Conservation (phyloP, 1,140 invertebrate species). For the Drosophila pruinosa region DNA sequence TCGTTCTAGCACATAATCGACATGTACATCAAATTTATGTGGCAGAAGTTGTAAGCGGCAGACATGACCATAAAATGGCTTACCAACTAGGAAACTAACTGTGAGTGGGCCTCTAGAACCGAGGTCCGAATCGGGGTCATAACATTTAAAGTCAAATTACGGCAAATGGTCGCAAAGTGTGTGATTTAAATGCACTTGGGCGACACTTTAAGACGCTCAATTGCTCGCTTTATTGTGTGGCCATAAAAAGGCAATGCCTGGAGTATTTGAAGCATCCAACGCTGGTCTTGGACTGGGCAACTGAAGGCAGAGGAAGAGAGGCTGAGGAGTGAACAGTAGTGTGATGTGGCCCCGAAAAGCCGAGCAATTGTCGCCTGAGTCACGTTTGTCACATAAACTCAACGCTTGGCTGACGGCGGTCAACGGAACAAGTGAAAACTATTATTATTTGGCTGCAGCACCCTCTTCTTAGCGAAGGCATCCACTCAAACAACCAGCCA, state of each 20-base stretch:
- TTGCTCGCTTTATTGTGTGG: slow-evolving; percentile 79
- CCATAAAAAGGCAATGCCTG: slow-evolving; percentile 63
- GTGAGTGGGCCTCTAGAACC: slow-evolving; percentile 5
- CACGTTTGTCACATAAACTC: slow-evolving; percentile 81
- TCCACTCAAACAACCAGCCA: not conserved
- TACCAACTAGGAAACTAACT: slow-evolving; percentile 64
- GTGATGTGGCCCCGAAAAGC: slow-evolving; percentile 40
- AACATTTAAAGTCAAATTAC: slow-evolving; percentile 82
- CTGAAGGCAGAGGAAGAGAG: not conserved
- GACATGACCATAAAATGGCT: slow-evolving; percentile 72
- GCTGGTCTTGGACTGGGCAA: too few relatives aligned
- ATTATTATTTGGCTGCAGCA: slow-evolving; percentile 75
- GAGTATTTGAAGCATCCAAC: not conserved
- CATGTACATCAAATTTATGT: slow-evolving; percentile 78
- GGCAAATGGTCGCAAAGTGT: slow-evolving; percentile 81
- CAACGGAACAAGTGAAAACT: slow-evolving; percentile 79
- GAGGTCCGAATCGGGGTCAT: slow-evolving; percentile 48
- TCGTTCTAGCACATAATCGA: slow-evolving; percentile 70
- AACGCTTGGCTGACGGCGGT: slow-evolving; percentile 68
- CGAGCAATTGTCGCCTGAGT: slow-evolving; percentile 76
- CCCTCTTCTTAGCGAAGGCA: slow-evolving; percentile 22
- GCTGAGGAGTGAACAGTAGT: not conserved
- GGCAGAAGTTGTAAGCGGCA: slow-evolving; percentile 46
- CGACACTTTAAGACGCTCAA: slow-evolving; percentile 81
- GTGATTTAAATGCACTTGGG: slow-evolving; percentile 81